Evolutionary conservation across 2,113 vertebrate species (phyloP).

Genomic region (Varanus salvator): DNA sequence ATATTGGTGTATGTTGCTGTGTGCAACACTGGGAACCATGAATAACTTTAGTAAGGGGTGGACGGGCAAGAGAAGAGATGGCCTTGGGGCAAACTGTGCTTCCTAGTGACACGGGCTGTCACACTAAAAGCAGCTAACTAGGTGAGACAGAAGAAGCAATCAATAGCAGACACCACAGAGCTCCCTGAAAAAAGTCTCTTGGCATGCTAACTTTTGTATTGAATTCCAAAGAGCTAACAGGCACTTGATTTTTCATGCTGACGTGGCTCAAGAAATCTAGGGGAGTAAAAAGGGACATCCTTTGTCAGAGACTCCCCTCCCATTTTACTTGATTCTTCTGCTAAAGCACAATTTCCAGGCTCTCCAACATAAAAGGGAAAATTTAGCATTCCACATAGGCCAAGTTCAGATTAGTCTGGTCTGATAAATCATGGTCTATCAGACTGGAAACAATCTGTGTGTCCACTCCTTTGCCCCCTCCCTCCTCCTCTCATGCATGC

Average conservation of each 20-base stretch:
- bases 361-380: neutral
- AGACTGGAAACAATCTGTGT: neutral
- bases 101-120: neutral
- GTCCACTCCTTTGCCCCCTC: neutral
- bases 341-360: neutral
- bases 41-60: neutral
- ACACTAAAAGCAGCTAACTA: conserved; percentile 4
- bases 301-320: neutral
- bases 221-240: neutral
- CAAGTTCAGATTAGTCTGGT: neutral
- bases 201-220: neutral
- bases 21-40: neutral
- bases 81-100: neutral
- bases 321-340: neutral
- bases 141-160: conserved; percentile 9
- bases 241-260: neutral
- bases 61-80: neutral
- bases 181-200: neutral
- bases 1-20: neutral
- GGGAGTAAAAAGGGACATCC: neutral
- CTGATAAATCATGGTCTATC: neutral
- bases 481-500: neutral
- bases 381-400: neutral
- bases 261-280: neutral
- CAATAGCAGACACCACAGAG: neutral